Evolutionary conservation across 2,888 invertebrate genomes (phyloP).

Genomic region (Mythimna pallens): DNA sequence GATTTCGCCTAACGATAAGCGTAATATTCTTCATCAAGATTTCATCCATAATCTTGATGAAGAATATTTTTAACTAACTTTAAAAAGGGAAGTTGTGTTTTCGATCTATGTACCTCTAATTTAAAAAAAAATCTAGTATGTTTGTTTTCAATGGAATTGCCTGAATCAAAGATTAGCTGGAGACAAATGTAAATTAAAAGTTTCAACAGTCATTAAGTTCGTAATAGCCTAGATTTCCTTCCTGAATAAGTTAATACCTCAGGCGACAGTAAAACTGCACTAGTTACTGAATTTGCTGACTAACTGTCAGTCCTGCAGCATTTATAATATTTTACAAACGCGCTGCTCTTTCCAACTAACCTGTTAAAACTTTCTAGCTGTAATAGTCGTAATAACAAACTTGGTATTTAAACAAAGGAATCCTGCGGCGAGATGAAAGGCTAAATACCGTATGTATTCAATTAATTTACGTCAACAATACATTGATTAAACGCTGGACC

Average conservation of each 20-base stretch:
- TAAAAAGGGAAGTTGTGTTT: not conserved
- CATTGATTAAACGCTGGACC: conserved; percentile 24
- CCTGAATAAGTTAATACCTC: not conserved
- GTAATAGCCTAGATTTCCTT: not conserved
- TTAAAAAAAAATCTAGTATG: too few species aligned
- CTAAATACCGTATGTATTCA: conserved; percentile 21
- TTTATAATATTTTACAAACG: conserved; percentile 30
- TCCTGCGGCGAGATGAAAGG: conserved; percentile 35
- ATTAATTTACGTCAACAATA: conserved; percentile 34
- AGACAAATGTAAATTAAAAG: conserved; percentile 1
- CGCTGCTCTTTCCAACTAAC: not conserved
- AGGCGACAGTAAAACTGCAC: conserved; percentile 11
- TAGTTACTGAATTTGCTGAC: conserved; percentile 25
- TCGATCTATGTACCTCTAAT: too few species aligned
- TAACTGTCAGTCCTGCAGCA: conserved; percentile 20
- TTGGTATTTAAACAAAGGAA: conserved; percentile 22
- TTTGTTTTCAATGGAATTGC: too few species aligned
- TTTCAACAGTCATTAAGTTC: too few species aligned
- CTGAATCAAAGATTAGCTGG: not conserved
- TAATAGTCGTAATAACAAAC: conserved; percentile 14
- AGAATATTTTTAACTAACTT: too few species aligned
- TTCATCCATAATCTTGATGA: too few species aligned
- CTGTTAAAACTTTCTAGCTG: conserved; percentile 36
- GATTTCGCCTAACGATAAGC: not conserved
- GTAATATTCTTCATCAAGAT: too few species aligned